Evolutionary conservation across 2,113 vertebrate genomes (phyloP).

Genomic region (Patagioenas fasciata): DNA sequence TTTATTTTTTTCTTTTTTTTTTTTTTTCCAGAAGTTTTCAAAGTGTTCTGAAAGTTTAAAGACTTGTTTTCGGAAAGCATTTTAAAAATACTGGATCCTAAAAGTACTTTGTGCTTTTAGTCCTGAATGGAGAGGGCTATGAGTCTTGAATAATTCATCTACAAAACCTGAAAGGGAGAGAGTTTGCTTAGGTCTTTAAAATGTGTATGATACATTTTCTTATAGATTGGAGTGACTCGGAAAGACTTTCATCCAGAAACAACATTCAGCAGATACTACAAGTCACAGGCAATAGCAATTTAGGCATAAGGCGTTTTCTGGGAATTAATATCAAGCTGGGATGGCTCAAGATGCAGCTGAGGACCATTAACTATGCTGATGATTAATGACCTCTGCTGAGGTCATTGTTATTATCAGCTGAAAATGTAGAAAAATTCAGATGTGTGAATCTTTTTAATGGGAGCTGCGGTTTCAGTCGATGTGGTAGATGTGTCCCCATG

Average conservation of each 20-base stretch:
- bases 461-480: not conserved
- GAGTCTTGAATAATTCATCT: slow-evolving; percentile 33
- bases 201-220: not conserved
- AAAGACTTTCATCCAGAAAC: not conserved
- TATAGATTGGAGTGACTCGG: not conserved
- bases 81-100: not conserved
- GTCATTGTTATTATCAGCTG: slow-evolving; percentile 29
- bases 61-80: not conserved
- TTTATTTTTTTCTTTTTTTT: not conserved
- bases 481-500: not conserved
- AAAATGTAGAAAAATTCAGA: not conserved
- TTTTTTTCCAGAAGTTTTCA: not conserved
- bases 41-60: not conserved
- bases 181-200: slow-evolving; percentile 26
- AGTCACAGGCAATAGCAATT: slow-evolving; percentile 31
- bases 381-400: slow-evolving; percentile 53
- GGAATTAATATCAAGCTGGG: slow-evolving; percentile 30
- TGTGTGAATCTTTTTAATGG: not conserved
- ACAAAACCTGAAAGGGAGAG: slow-evolving; percentile 1
- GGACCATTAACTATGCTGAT: slow-evolving; percentile 20
- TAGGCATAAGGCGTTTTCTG: not conserved
- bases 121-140: not conserved
- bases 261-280: slow-evolving; percentile 18
- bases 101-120: not conserved
- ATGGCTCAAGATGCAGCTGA: slow-evolving; percentile 40